Conservation (phyloP, 2,113 vertebrate species). For the Monarcha castaneiventris region DNA sequence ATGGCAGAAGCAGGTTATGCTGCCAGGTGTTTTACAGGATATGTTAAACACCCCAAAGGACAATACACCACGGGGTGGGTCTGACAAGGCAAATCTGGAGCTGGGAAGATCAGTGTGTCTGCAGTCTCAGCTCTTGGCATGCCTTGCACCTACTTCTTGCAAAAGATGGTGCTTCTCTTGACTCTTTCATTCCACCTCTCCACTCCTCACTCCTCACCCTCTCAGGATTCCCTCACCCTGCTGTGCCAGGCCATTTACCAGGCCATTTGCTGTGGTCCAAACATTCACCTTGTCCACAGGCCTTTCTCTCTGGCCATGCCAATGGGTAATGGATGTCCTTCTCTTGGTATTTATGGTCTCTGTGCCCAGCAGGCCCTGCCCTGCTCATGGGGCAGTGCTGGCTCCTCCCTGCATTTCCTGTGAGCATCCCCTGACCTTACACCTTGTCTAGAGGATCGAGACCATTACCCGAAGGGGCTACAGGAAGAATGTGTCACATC, state of each 20-base stretch:
- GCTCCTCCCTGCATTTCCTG: background rate
- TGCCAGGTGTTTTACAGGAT: background rate
- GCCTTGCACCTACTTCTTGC: background rate
- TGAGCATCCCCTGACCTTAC: background rate
- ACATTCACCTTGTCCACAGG: background rate
- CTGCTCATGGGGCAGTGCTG: rapidly evolving
- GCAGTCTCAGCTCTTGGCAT: background rate
- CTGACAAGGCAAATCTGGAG: background rate
- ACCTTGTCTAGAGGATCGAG: background rate
- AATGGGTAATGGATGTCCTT: background rate
- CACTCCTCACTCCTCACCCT: background rate
- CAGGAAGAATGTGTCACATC: background rate
- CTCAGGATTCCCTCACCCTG: rapidly evolving
- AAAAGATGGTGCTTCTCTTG: background rate
- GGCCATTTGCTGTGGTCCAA: background rate
- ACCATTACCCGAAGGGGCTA: background rate
- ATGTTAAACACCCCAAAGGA: background rate
- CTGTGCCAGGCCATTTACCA: background rate
- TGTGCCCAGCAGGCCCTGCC: background rate
- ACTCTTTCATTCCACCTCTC: background rate
- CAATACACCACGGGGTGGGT: rapidly evolving
- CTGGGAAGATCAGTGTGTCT: background rate
- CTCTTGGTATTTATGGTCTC: background rate
- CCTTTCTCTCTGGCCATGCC: background rate
- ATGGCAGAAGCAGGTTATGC: background rate